Base-by-base conservation (phyloP, 2,888 invertebrate species). In the Polylopha cassiicola region DNA sequence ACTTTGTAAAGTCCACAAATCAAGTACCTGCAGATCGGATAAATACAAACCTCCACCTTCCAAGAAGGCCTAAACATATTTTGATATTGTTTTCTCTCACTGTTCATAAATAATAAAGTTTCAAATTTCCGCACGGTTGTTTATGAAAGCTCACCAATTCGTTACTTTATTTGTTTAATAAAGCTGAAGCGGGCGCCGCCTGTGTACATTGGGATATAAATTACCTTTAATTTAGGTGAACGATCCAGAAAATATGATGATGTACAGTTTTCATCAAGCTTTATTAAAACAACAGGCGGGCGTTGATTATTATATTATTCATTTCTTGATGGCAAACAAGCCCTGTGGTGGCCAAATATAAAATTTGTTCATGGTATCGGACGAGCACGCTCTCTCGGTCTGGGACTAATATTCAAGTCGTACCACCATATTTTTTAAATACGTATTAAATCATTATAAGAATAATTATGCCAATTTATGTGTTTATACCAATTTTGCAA, bases 91-190 rank as follows among this genome's bases (percentile, higher is more conserved):
- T 62, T 58, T 61, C 64, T 61, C 57, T 56, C 50, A 61, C 53
- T 61, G 61, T 63, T 60, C 59, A 62, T 73, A 68, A 74, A 73
- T 72, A 73, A 72, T 67, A 71, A 75, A 73, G 65, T 70, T 73
- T 67, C 59, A 65, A 72, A 74, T 68, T 73, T 73, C 64, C 65
- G 64, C 65, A 65, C 64, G 61, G 69, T 70, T 74, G 73, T 74
- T 78, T 74, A 73, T 66, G 70, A 70, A 65, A 68, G 66, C 70
- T 60, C 61, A 64, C 69, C 72, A 68, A 78, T 77, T 80, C 73
- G 76, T 79, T 79, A 73, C 73, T 71, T 81, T 78, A 78, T 81
- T 79, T 76, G 76, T 76, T 78, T 78, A 79, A 78, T 81, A 81
- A 81, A 77, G 78, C 77, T 68, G 58, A 51, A 68, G 68, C 68